Evolutionary conservation across 2,888 invertebrate genomes (phyloP).

Genomic region (Agrochola macilenta): DNA sequence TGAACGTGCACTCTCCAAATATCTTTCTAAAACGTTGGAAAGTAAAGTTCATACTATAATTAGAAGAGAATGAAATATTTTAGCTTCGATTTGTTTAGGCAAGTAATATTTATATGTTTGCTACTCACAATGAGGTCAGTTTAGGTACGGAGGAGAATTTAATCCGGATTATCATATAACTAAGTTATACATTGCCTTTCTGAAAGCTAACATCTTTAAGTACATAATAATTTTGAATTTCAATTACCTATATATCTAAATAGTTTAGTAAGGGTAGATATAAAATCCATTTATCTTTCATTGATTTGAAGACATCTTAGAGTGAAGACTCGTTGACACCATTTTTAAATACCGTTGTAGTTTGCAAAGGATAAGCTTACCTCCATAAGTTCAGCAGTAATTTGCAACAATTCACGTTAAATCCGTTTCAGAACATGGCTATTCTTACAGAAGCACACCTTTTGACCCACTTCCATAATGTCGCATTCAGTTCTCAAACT

Average conservation of each 20-base stretch:
- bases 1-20: constrained; percentile 23
- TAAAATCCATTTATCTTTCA: background rate
- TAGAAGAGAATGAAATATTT: background rate
- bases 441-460: constrained; percentile 65
- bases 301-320: background rate
- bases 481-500: constrained; percentile 61
- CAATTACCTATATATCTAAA: background rate
- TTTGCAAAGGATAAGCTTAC: constrained; percentile 19
- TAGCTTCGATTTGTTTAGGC: no score
- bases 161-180: background rate
- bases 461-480: constrained; percentile 69
- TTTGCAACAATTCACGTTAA: constrained; percentile 55
- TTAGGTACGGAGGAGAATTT: background rate
- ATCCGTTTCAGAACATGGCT: constrained; percentile 61
- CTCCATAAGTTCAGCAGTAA: constrained; percentile 47
- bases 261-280: background rate
- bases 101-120: background rate
- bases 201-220: background rate
- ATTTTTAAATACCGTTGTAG: background rate
- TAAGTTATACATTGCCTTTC: no score
- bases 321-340: no score
- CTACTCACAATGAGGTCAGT: background rate
- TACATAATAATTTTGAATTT: background rate
- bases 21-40: background rate
- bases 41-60: background rate